These are phyloP conservation scores for Thermophis baileyi DNA, from an alignment of 2,113 vertebrate genomes.

Conservation along the genomic window DNA sequence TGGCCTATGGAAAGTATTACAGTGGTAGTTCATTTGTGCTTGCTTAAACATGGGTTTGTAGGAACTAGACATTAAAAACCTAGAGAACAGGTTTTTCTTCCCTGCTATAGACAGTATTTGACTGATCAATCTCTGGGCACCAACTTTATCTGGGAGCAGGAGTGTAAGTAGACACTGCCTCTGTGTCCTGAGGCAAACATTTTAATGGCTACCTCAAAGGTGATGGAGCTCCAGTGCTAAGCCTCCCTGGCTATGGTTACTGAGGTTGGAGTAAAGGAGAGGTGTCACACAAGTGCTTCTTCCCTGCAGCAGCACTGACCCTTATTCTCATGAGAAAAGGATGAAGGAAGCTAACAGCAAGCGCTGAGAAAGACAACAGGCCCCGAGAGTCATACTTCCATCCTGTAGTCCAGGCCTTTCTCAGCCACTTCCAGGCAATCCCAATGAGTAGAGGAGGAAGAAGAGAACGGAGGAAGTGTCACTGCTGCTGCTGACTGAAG, in stretches of 20 bases:
- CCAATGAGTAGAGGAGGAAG: background rate
- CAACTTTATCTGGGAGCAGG: background rate
- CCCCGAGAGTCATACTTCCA: background rate
- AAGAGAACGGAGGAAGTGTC: background rate
- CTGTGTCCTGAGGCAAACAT: background rate
- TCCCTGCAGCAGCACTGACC: background rate
- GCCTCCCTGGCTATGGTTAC: background rate
- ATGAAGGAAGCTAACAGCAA: background rate
- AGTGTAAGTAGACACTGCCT: background rate
- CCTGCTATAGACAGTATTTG: background rate
- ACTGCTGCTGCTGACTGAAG: background rate
- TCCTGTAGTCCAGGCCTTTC: background rate
- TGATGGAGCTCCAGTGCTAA: background rate
- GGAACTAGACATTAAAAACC: background rate
- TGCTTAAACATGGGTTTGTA: background rate
- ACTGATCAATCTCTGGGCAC: background rate
- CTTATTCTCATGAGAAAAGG: background rate
- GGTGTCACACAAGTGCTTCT: background rate
- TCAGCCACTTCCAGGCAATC: background rate
- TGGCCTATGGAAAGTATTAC: background rate
- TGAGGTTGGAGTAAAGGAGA: background rate
- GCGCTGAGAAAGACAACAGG: background rate
- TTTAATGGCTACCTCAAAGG: background rate
- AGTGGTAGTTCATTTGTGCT: background rate
- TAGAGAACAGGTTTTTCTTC: background rate